Conservation (phyloP, 1,140 invertebrate species). For the Phortica variegata region DNA sequence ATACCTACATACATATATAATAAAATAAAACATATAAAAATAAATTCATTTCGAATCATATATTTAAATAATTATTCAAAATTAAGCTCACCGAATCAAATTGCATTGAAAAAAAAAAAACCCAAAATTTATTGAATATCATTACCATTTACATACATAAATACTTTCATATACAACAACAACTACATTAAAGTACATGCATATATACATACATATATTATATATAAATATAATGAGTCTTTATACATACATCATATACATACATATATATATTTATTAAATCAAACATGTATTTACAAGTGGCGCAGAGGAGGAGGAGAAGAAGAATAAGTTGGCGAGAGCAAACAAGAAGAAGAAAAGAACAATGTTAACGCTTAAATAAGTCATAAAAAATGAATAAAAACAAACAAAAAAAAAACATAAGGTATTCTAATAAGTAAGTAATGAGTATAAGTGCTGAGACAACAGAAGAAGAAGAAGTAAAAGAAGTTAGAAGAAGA, state of each 20-base stretch:
- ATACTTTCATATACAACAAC: conserved; percentile 20
- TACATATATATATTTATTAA: conserved; percentile 24
- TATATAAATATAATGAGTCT: conserved; percentile 1
- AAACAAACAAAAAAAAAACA: conserved; percentile 9
- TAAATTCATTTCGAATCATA: not conserved
- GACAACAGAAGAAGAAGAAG: conserved; percentile 18
- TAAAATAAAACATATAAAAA: conserved; percentile 13
- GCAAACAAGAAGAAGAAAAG: not conserved
- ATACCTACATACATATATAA: conserved; percentile 10
- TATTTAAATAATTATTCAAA: conserved; percentile 34
- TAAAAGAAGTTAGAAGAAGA: conserved; percentile 16
- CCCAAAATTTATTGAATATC: conserved; percentile 19
- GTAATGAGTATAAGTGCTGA: not conserved
- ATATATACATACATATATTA: conserved; percentile 8
- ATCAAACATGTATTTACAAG: conserved; percentile 13
- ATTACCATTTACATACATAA: conserved; percentile 4
- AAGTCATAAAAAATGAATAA: conserved; percentile 14
- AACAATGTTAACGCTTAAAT: conserved; percentile 11
- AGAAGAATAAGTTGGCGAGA: too few relatives aligned
- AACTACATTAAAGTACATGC: conserved; percentile 14
- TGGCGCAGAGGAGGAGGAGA: too few relatives aligned
- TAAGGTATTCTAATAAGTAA: not conserved
- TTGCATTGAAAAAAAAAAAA: conserved; percentile 22
- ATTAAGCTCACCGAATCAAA: conserved; percentile 45
- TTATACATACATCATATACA: conserved; percentile 13